Evolutionary conservation across 2,888 invertebrate genomes (phyloP), one percentile per base, ranked within the genome.

Genomic region (Pterostichus niger): DNA sequence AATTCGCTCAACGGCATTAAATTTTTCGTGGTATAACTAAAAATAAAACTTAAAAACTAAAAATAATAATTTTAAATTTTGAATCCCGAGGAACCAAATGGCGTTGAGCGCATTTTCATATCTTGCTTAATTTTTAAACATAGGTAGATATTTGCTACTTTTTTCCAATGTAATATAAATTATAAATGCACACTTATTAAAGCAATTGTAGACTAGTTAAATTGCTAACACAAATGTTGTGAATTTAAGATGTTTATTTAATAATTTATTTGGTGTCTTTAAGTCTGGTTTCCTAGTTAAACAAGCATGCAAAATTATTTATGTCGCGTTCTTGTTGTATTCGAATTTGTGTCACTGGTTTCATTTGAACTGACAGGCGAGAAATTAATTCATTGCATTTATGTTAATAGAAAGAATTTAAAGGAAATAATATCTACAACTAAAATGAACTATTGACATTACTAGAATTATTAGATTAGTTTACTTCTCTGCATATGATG

Each of bases 271-370:
- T 2, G 33, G 64, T 33, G 64, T 13, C 64, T 13, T 10, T 33
- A 13, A 13, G 64, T 64, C 64, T 64, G 33, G 35, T 64, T 64
- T 64, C 13, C 64, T 64, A 64, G 13, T 64, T 64, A 49, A 49
- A 11, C 0, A 44, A 49, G 49, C 49, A 10, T 49, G 49, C 49
- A 49, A 49, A 49, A n/a, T 49, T 49, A n/a, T 49, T 49, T 49
- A n/a, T 49, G 49, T 40, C 49, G 6, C 49, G 5, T 49, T 13
- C n/a, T 49, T 13, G 49, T 1, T 49, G n/a, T 49, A 49, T 49
- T 49, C 49, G 49, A 6, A 49, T n/a, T 49, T 49, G 49, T 49
- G 49, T 49, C 49, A 49, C 9, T 49, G 49, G 49, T 49, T 6
- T 49, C 3, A 49, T 49, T 49, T 49, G 49, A 49, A 49, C 6